Conservation (phyloP, 2,888 invertebrate species). For the Lomographa bimaculata region DNA sequence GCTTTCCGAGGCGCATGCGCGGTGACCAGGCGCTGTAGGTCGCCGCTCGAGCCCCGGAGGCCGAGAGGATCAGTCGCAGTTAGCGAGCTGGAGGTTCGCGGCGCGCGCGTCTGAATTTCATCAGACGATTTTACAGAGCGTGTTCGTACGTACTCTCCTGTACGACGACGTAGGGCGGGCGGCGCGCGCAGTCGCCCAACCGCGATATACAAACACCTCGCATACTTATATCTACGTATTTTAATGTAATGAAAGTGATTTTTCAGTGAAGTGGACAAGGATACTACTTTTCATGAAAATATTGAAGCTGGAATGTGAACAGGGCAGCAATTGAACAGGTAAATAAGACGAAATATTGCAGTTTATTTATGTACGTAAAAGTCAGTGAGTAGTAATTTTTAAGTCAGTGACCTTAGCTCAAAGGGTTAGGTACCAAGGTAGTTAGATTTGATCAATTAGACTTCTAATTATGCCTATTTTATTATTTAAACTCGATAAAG, state of each 20-base stretch:
- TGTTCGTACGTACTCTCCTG: conserved; percentile 22
- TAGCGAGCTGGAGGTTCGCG: conserved; percentile 48
- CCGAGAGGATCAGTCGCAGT: conserved; percentile 46
- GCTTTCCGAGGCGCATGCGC: conserved; percentile 60
- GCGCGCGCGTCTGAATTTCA: conserved; percentile 54
- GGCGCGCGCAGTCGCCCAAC: conserved; percentile 63
- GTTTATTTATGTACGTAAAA: background rate
- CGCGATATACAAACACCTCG: conserved; percentile 41
- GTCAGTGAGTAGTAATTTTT: too few species aligned
- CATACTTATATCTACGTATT: conserved; percentile 43
- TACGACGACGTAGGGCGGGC: conserved; percentile 76
- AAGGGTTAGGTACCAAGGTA: too few species aligned
- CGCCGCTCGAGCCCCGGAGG: conserved; percentile 21
- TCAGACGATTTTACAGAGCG: conserved; percentile 57
- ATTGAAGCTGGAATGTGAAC: conserved; percentile 15
- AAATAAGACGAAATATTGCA: too few species aligned
- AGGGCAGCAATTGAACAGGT: conserved; percentile 32
- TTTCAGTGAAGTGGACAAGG: conserved; percentile 11
- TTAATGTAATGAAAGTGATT: conserved; percentile 20
- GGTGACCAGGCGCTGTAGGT: conserved; percentile 32
- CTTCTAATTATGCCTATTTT: too few species aligned
- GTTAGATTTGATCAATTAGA: too few species aligned
- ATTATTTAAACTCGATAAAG: too few species aligned
- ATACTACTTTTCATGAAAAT: conserved; percentile 1
- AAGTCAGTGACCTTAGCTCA: too few species aligned